Percentiles rank a stretch among this genome's conserved stretches.
Evolutionary conservation across 2,797 vertebrate genomes (phyloP).

Genomic region (Aeoliscus strigatus): DNA sequence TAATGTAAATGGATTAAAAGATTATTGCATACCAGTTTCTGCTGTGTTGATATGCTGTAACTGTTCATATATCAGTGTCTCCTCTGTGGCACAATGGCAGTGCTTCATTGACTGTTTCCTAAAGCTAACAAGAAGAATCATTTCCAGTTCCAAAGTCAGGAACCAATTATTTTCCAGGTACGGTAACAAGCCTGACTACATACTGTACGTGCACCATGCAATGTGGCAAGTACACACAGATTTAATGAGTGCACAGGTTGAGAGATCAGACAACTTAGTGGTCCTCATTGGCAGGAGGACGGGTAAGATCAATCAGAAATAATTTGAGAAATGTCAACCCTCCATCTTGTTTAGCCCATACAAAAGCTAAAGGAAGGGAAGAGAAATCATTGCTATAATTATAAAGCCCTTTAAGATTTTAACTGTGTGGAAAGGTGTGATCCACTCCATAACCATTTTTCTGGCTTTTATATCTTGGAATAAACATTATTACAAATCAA

Average conservation of each 20-base stretch:
- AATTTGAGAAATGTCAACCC: slow-evolving; percentile 73
- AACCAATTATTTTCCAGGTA: too few relatives aligned
- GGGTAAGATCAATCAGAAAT: slow-evolving; percentile 63
- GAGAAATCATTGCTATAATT: slow-evolving; percentile 66
- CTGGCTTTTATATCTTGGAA: slow-evolving; percentile 51
- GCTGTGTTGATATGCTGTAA: too few relatives aligned
- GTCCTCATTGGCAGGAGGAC: slow-evolving; percentile 49
- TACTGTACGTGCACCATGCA: too few relatives aligned
- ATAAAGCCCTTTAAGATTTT: slow-evolving; percentile 66
- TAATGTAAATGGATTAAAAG: too few relatives aligned
- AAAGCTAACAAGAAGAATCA: slow-evolving; percentile 1
- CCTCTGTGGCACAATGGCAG: too few relatives aligned
- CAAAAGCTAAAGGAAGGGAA: slow-evolving; percentile 54
- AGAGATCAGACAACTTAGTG: slow-evolving; percentile 52
- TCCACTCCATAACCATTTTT: slow-evolving; percentile 45
- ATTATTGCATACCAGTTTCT: too few relatives aligned
- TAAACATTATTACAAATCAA: slow-evolving; percentile 36
- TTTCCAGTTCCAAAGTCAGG: too few relatives aligned
- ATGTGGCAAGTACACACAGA: slow-evolving; percentile 11
- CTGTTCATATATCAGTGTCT: too few relatives aligned
- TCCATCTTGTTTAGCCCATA: slow-evolving; percentile 51
- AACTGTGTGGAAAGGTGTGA: slow-evolving; percentile 49
- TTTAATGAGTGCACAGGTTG: slow-evolving; percentile 50
- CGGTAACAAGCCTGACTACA: too few relatives aligned
- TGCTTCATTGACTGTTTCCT: slow-evolving; percentile 11